Percentiles rank a stretch among this genome's conserved stretches.
These are phyloP conservation scores for Oscarella lobularis DNA, from an alignment of 37 sponge, comb jelly and placozoan genomes.

Conservation along the genomic window DNA sequence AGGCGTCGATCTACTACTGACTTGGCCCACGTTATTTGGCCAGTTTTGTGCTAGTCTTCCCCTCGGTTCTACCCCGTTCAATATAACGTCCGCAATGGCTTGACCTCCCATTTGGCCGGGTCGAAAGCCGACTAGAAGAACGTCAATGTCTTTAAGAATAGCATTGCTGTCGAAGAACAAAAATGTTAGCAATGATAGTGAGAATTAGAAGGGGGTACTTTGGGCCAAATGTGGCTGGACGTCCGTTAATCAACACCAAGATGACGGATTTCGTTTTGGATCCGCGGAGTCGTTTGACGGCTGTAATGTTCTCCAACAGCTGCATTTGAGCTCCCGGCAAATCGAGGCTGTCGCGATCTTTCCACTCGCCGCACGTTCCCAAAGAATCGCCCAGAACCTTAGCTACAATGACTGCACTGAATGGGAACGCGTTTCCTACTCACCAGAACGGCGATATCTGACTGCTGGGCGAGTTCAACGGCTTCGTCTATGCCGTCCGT, in stretches of 20 bases:
- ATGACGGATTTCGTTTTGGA: background rate
- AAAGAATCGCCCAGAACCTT: constrained; percentile 5
- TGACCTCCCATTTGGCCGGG: constrained; percentile 4
- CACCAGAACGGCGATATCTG: background rate
- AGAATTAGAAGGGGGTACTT: background rate
- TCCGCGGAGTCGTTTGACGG: background rate
- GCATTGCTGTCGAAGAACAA: constrained; percentile 1
- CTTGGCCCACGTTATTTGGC: constrained; percentile 3
- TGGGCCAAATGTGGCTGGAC: background rate
- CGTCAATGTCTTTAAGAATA: background rate
- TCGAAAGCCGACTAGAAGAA: background rate
- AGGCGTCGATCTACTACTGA: background rate
- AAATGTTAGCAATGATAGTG: too few species aligned
- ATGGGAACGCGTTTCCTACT: background rate
- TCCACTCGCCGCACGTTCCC: background rate
- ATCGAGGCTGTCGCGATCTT: background rate
- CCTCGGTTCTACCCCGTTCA: background rate
- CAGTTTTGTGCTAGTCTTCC: constrained; percentile 1
- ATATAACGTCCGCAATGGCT: background rate
- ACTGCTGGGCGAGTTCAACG: background rate
- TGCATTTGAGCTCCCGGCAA: background rate
- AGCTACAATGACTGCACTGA: background rate
- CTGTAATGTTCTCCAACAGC: background rate
- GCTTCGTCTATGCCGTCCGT: background rate
- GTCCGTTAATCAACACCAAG: background rate